phyloP scores from a whole-genome alignment of 2,888 invertebrate genomes.

The Antheraea assamensis region DNA sequence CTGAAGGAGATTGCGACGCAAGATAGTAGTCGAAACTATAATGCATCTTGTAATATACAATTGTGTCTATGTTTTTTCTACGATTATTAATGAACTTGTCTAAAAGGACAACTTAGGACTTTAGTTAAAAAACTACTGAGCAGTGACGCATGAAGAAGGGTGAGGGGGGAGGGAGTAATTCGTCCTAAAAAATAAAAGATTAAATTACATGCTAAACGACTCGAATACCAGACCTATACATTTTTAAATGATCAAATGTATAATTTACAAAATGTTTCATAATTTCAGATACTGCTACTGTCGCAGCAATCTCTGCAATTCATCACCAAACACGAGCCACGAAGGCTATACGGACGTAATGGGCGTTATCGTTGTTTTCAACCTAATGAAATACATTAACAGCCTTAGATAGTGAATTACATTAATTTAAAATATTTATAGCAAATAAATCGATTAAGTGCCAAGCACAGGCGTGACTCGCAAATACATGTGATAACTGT shows the following conservation, averaged over 20 bases:
- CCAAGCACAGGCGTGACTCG: slow-evolving; percentile 33
- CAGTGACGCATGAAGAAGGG: no score
- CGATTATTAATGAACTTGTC: no score
- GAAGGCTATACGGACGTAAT: slow-evolving; percentile 82
- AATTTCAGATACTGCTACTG: slow-evolving; percentile 88
- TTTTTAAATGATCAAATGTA: neutral
- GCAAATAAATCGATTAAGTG: slow-evolving; percentile 27
- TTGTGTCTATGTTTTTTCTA: no score
- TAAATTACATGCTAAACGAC: no score
- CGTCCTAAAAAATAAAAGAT: no score
- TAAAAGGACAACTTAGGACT: no score
- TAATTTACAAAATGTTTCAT: neutral
- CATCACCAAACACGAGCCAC: slow-evolving; percentile 71
- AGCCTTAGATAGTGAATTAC: slow-evolving; percentile 68
- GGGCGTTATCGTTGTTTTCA: slow-evolving; percentile 84
- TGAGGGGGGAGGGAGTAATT: no score
- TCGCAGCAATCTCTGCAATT: slow-evolving; percentile 87
- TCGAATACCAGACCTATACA: neutral
- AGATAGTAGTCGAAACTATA: no score
- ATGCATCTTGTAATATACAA: no score
- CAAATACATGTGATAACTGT: slow-evolving; percentile 42
- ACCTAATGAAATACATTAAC: slow-evolving; percentile 83
- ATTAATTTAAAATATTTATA: neutral
- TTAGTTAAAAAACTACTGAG: no score
- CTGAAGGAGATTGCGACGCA: no score